Base-by-base conservation (phyloP, 2,797 vertebrate species). In the Melopsittacus undulatus region DNA sequence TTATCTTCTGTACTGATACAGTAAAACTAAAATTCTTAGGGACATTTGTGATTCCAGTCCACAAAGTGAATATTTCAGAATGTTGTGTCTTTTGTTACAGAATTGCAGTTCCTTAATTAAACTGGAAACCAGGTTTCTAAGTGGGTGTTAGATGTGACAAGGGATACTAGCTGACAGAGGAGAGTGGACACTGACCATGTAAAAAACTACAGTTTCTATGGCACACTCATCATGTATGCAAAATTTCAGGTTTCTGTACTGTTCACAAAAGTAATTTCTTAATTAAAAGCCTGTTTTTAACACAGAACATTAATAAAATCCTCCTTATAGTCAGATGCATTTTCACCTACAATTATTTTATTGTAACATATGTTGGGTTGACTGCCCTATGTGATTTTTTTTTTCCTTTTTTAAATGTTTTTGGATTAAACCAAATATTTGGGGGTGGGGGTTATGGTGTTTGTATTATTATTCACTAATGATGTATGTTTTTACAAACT, bases 181-280 rank as follows among this genome's bases (percentile, higher is more conserved):
- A 30, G 2, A 1, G 11, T 38, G 10, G 10, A 75, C 57, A 24
- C 1, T 23, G 64, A 49, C 3, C 7, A 63, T 9, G 4, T 32
- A 66, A 62, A 63, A 29, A 3, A 10, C 5, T 36, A 20, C 4
- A 19, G 2, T 59, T 90, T 87, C 48, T 26, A 11, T 21, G 2
- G 27, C 0, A 2, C 13, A n/a, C 7, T 52, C 43, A 78, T 11
- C 5, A 38, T 1, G 13, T 15, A 23, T 40, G 5, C 18, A 77
- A 74, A 72, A 72, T 56, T 57, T 34, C 29, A 40, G 18, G 15
- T 6, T 78, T 83, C 30, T 67, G 2, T n/a, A 40, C 15, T 66
- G 3, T 61, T 59, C 6, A 14, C 22, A 75, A n/a, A 82, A 4
- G 23, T 2, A 3, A 3, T 62, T 20, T n/a, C 43, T 48, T 15